A percentile compares a stretch with the other conserved stretches of the same genome.
These are phyloP conservation scores for Paramormyrops kingsleyae DNA, from an alignment of 2,113 vertebrate genomes.

Conservation along the genomic window DNA sequence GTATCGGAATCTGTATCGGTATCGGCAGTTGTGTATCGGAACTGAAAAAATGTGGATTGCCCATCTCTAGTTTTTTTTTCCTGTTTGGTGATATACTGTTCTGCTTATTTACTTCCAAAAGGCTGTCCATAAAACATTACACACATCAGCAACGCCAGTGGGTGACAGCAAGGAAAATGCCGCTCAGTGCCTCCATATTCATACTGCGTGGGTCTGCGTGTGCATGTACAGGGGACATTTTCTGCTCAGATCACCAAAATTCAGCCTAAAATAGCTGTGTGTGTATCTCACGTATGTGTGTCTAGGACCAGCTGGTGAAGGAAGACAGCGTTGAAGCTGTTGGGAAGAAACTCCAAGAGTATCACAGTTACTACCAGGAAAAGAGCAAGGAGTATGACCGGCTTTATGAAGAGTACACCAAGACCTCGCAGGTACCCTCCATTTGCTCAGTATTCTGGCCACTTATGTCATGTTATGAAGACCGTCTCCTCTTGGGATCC, in stretches of 20 bases:
- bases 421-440: conserved; percentile 79
- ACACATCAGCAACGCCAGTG: background rate
- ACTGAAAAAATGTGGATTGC: no score
- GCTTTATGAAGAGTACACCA: conserved; percentile 86
- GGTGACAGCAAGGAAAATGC: background rate
- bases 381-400: conserved; percentile 89
- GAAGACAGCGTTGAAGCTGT: conserved; percentile 86
- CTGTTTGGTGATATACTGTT: background rate
- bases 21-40: no score
- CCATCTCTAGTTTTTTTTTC: background rate
- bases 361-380: conserved; percentile 85
- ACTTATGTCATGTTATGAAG: background rate
- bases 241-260: background rate
- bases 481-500: background rate
- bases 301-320: conserved; percentile 72
- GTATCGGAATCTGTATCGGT: no score
- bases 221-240: conserved; percentile 22
- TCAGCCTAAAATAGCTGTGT: background rate
- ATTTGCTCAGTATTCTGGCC: background rate
- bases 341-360: conserved; percentile 86
- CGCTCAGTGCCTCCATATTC: background rate
- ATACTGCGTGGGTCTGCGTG: background rate
- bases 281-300: conserved; percentile 18
- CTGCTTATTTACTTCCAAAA: background rate
- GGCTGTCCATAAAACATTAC: background rate